Evolutionary conservation across 2,113 vertebrate species (phyloP), one percentile per base, ranked within the genome.

Genomic region (Fukomys damarensis): DNA sequence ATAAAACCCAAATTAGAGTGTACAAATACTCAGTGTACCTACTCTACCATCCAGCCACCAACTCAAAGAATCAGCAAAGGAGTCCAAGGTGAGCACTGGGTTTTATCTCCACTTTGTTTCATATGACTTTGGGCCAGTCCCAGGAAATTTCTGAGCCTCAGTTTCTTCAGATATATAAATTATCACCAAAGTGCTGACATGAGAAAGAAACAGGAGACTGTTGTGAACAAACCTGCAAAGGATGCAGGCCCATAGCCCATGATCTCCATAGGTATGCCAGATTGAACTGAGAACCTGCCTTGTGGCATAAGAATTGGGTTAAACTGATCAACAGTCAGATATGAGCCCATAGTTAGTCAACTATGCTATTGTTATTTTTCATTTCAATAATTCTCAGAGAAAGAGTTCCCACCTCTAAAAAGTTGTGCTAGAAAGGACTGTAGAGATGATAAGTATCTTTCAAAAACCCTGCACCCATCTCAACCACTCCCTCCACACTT

Each of bases 361-460:
- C 22, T 54, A 7, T 54, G 5, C 32, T 13, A 24, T 24, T 6
- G 5, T 46, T 43, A 83, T 81, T 41, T 86, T 52, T 24, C 12
- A 59, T 59, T 65, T 11, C 28, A 85, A 19, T 79, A 83, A 79
- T 86, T 76, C 72, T 91, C 43, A 41, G 38, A 94, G 41, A 72
- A 59, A 82, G 32, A 17, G 2, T 43, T 61, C 26, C 16, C 52
- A 91, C 13, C 20, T 77, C 2, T 43, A 38, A 65, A 76, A 22
- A 93, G 17, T 20, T 49, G 28, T 86, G 35, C 52, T 66, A 74
- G 70, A 80, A 92, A 89, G 38, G 24, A 54, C 12, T 82, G 4
- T 19, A 93, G 74, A 58, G 88, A 88, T 93, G n/a, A 94, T 72
- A 91, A 43, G 26, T 28, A 61, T 83, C 80, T 83, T 72, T 95